Percentiles rank a stretch among this genome's conserved stretches.
Conservation (phyloP, 1,140 invertebrate genomes). For the Danaus melanippus region DNA sequence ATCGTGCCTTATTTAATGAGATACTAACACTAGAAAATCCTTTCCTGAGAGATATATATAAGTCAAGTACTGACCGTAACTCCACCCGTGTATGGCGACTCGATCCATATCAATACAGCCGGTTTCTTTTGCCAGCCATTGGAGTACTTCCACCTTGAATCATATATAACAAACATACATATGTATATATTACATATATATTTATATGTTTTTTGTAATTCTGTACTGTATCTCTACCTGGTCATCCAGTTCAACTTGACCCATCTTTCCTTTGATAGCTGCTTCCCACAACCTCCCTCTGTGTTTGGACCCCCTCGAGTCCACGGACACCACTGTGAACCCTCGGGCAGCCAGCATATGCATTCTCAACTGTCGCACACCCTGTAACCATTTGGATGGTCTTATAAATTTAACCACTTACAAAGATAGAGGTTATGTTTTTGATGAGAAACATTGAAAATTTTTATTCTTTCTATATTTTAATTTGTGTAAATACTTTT, state of each 20-base stretch:
- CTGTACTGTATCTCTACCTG: slow-evolving; percentile 71
- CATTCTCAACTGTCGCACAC: slow-evolving; percentile 91
- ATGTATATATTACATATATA: too few relatives aligned
- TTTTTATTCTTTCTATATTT: too few relatives aligned
- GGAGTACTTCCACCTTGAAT: slow-evolving; percentile 87
- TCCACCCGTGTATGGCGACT: slow-evolving; percentile 98
- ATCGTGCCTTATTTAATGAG: too few relatives aligned
- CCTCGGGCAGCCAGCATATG: slow-evolving; percentile 97
- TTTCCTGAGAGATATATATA: too few relatives aligned
- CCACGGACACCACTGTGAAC: slow-evolving; percentile 95
- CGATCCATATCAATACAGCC: slow-evolving; percentile 93
- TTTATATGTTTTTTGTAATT: too few relatives aligned
- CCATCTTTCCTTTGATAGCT: slow-evolving; percentile 90
- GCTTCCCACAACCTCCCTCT: slow-evolving; percentile 93
- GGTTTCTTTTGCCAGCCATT: slow-evolving; percentile 86
- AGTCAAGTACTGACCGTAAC: slow-evolving; percentile 81
- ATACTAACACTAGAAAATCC: too few relatives aligned
- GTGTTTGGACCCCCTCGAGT: slow-evolving; percentile 95
- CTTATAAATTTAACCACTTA: too few relatives aligned
- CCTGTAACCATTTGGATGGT: slow-evolving; percentile 67
- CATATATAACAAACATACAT: not conserved
- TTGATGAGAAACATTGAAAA: too few relatives aligned
- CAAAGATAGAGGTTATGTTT: too few relatives aligned
- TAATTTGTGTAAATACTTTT: too few relatives aligned
- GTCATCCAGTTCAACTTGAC: slow-evolving; percentile 95